A percentile compares a stretch with the other conserved stretches of the same genome.
Conservation (phyloP, 2,888 invertebrate species). For the Drosophila prolongata region DNA sequence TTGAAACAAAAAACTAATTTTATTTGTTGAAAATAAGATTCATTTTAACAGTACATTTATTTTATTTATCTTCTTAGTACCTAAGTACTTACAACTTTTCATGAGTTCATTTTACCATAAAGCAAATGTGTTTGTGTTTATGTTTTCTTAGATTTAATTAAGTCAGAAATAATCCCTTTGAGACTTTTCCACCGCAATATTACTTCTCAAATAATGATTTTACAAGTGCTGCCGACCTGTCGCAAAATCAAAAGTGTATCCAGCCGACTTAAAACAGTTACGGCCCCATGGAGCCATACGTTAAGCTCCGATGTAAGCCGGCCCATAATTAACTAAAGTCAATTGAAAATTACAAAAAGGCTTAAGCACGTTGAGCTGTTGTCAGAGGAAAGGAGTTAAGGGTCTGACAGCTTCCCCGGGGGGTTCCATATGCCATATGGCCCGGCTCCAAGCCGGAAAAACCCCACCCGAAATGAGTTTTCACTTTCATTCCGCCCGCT, state of each 20-base stretch:
- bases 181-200: no score
- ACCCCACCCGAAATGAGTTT: slow-evolving; percentile 50
- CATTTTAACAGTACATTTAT: no score
- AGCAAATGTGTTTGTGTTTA: no score
- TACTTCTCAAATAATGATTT: not conserved
- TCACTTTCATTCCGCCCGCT: slow-evolving; percentile 56
- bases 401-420: slow-evolving; percentile 27
- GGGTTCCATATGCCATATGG: slow-evolving; percentile 42
- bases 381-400: slow-evolving; percentile 34
- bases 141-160: not conserved
- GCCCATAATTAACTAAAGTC: slow-evolving; percentile 68
- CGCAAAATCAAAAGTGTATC: slow-evolving; percentile 24
- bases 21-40: no score
- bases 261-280: slow-evolving; percentile 5
- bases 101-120: no score
- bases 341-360: slow-evolving; percentile 69
- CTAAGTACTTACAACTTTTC: not conserved
- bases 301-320: slow-evolving; percentile 32
- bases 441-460: not conserved
- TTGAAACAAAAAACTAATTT: no score
- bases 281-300: not conserved
- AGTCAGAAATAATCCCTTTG: not conserved
- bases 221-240: slow-evolving; percentile 9
- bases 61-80: not conserved
- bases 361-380: slow-evolving; percentile 52